A percentile compares a stretch with the other conserved stretches of the same genome.
Evolutionary conservation across 2,888 invertebrate species (phyloP).

Genomic region (Papilio elwesi): DNA sequence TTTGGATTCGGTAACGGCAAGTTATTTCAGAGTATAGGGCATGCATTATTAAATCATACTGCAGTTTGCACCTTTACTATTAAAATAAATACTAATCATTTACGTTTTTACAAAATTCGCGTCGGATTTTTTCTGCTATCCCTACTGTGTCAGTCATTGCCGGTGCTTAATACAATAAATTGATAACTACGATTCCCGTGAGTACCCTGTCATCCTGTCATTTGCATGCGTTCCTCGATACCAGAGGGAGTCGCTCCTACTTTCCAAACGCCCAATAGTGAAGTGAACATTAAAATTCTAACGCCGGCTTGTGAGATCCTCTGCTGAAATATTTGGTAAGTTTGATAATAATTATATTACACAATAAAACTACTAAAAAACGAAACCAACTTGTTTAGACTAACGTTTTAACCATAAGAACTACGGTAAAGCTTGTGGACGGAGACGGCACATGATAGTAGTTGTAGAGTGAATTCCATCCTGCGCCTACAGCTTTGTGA

Average conservation of each 20-base stretch:
- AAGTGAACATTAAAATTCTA: slow-evolving; percentile 10
- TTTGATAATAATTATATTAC: not conserved
- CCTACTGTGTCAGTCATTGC: slow-evolving; percentile 41
- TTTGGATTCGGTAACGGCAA: not conserved
- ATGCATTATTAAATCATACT: not conserved
- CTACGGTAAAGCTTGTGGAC: too few relatives aligned
- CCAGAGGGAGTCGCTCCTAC: slow-evolving; percentile 29
- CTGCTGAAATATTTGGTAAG: slow-evolving; percentile 10
- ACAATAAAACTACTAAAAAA: too few relatives aligned
- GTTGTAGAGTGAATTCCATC: too few relatives aligned
- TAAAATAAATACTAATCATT: not conserved
- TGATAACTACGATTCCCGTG: slow-evolving; percentile 47
- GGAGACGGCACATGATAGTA: too few relatives aligned
- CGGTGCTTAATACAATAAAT: slow-evolving; percentile 50
- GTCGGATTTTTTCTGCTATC: slow-evolving; percentile 15
- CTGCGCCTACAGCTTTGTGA: too few relatives aligned
- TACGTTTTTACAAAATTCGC: not conserved
- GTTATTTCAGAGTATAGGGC: slow-evolving; percentile 10
- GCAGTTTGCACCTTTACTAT: not conserved
- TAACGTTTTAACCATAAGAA: not conserved
- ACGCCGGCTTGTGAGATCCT: not conserved
- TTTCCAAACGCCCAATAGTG: not conserved
- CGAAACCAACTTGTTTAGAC: not conserved
- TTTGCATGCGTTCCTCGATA: slow-evolving; percentile 41
- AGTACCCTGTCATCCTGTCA: slow-evolving; percentile 55